Percentiles rank a stretch among this genome's conserved stretches.
Conservation (phyloP, 2,888 invertebrate species). For the Nemotelus nigrinus region DNA sequence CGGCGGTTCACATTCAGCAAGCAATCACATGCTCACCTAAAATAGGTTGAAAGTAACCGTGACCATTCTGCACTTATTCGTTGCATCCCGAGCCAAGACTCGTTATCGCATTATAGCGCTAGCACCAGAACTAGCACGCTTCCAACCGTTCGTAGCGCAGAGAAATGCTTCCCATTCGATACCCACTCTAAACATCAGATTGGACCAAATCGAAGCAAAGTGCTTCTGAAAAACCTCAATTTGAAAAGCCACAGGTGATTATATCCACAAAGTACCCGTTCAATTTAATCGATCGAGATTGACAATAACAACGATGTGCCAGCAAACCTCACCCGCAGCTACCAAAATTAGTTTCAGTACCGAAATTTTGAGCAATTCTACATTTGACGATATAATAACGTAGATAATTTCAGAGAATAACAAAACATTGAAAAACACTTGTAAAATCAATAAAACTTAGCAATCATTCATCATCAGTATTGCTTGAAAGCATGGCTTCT, state of each 20-base stretch:
- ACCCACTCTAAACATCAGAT: neutral
- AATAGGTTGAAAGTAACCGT: no score
- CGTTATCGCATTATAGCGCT: no score
- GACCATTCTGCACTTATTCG: no score
- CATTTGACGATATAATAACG: slow-evolving; percentile 49
- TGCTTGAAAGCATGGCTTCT: neutral
- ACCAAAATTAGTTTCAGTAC: slow-evolving; percentile 48
- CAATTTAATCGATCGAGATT: slow-evolving; percentile 50
- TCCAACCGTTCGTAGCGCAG: no score
- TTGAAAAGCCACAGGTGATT: slow-evolving; percentile 38
- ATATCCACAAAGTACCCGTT: slow-evolving; percentile 45
- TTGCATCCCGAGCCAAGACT: no score
- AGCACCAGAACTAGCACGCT: no score
- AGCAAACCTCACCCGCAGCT: slow-evolving; percentile 50
- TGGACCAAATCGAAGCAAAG: slow-evolving; percentile 25
- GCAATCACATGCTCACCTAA: no score
- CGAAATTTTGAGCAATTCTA: slow-evolving; percentile 39
- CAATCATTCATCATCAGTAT: slow-evolving; percentile 1
- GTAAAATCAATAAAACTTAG: slow-evolving; percentile 49
- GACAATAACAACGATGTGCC: slow-evolving; percentile 46
- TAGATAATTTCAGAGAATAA: slow-evolving; percentile 47
- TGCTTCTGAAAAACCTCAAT: slow-evolving; percentile 39
- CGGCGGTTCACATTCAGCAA: no score
- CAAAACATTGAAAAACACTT: slow-evolving; percentile 33
- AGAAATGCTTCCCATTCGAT: slow-evolving; percentile 5